Base-by-base conservation (phyloP, 2,113 vertebrate genomes). In the Abramis brama region DNA sequence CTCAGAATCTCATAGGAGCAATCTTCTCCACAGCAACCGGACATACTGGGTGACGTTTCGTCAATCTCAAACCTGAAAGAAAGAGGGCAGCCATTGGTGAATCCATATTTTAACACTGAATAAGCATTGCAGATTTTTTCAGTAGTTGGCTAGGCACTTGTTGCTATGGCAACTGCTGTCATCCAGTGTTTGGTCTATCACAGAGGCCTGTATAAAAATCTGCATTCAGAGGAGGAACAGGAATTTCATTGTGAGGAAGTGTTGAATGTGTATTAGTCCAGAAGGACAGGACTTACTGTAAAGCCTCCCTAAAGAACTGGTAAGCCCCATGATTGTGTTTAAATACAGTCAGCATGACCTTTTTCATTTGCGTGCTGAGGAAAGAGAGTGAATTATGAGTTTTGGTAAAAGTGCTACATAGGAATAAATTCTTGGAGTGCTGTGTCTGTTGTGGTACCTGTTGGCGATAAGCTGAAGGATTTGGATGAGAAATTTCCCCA, bases 381-480 rank as follows among this genome's bases (percentile, higher is more conserved):
- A 25, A 87, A 82, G n/a, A 78, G 4, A 36, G 33, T 2, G 19
- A 62, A 47, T 50, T 1, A 68, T 25, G 78, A 88, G 11, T 6
- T 8, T 45, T 0, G 74, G 5, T 43, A 45, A 70, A n/a, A 74
- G 21, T 25, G 77, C 27, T 0, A 59, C 2, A 57, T 30, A 12
- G 19, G 7, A 27, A 62, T 9, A 23, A 0, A 13, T 57, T 74
- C 9, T 23, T 10, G 25, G 7, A 17, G 59, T 36, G 39, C 25
- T 13, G 36, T 36, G 66, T 4, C 33, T 74, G 4, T 6, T 23
- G 8, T 6, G 77, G 36, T 92, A 98, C 97, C 97, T 96, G 90
- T 98, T 99, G 79, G 97, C 97, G 59, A 99, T 94, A 79, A 98
- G 96, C 94, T 99, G 97, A 75, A 99, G 95, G 78, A 98, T 98